Percentiles rank a stretch among this genome's conserved stretches.
phyloP scores from a whole-genome alignment of 23 tunicate species.

The Trididemnum miniatum region DNA sequence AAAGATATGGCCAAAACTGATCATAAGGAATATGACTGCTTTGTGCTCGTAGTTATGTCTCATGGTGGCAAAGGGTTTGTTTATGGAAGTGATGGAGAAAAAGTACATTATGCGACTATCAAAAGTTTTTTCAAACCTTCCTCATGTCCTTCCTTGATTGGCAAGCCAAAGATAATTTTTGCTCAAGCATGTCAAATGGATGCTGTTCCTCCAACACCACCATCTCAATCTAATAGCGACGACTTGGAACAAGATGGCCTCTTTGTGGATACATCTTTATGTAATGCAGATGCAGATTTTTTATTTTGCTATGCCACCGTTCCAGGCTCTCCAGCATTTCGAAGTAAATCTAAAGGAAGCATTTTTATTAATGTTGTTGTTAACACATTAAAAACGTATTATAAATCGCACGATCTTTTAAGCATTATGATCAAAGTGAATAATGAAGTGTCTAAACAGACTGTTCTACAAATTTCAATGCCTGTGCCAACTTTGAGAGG shows the following conservation, averaged over 20 bases:
- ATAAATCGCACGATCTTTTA: constrained; percentile 39
- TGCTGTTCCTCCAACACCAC: constrained; percentile 6
- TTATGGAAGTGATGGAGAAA: constrained; percentile 71
- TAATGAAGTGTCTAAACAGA: constrained; percentile 43
- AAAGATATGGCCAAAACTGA: neutral
- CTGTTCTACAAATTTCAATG: constrained; percentile 67
- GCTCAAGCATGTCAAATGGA: constrained; percentile 87
- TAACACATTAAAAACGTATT: constrained; percentile 36
- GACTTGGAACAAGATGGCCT: constrained; percentile 42
- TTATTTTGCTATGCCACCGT: constrained; percentile 74
- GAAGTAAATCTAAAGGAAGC: constrained; percentile 37
- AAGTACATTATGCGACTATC: constrained; percentile 24
- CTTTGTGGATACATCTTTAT: neutral
- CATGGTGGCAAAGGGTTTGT: constrained; percentile 87
- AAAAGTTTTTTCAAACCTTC: constrained; percentile 43
- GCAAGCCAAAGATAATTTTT: constrained; percentile 79
- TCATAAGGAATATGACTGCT: constrained; percentile 52
- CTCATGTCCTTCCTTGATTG: constrained; percentile 37
- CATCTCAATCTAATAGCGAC: neutral
- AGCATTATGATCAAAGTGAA: constrained; percentile 72
- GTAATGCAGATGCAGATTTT: constrained; percentile 42
- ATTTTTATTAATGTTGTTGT: constrained; percentile 38
- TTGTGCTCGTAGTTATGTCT: constrained; percentile 52
- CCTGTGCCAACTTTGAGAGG: constrained; percentile 68
- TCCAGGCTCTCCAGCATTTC: constrained; percentile 69